Evolutionary conservation across 2,888 invertebrate genomes (phyloP), one percentile per base, ranked within the genome.

Genomic region (Pedicia rivosa): DNA sequence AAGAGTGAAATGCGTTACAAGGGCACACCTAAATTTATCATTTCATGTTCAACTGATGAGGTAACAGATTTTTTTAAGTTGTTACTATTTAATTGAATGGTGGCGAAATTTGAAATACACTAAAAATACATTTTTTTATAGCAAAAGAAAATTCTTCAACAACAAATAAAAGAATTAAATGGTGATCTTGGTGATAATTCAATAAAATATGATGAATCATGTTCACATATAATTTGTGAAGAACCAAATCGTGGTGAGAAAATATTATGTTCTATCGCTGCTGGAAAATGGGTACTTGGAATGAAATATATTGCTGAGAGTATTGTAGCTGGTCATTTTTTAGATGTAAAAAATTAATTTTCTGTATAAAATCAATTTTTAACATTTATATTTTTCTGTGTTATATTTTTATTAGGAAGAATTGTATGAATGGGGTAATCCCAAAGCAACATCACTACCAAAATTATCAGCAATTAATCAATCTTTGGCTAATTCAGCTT

Each of bases 241-340:
- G 74, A 73, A 49, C 75, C 78, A 1, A 68, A 70, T 7, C 71
- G 88, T 40, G 90, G 84, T 52, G 92, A 92, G 64, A 91, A 91
- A 63, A 73, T 83, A 62, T 63, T 94, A 17, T 78, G 81, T 1
- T 78, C 80, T 40, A 74, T 94, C 41, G 90, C 92, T 0, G 70
- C 82, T 0, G 92, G 94, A 13, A 78, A 82, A 48, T 92, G 90
- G 90, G 70, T 92, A 9, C 59, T 92, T n/a, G 82, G 84, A 48
- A 69, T 75, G 2, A 70, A 74, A 0, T 94, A 87, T 50, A 59
- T 91, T 2, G 69, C 72, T 5, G 67, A 77, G 31, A 82, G 79
- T 38, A 58, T 70, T 7, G 63, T 67, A 17, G 63, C 62, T 2
- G 70, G 71, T 1, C 50, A 50, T 40, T 81, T 86, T 51, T 53